phyloP scores from a whole-genome alignment of 2,888 invertebrate species.

The Luperina nickerlii region DNA sequence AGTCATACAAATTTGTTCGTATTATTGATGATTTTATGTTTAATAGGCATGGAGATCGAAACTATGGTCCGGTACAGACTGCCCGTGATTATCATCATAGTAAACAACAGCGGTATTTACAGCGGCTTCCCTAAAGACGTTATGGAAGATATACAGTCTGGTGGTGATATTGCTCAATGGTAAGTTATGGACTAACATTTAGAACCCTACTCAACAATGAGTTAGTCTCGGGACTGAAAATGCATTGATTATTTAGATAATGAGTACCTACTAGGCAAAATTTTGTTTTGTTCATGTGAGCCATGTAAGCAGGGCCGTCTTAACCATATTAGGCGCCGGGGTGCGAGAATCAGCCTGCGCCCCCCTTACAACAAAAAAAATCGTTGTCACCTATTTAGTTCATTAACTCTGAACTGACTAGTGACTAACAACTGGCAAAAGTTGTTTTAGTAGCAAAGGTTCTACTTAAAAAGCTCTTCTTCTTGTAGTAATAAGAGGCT shows the following conservation, averaged over 20 bases:
- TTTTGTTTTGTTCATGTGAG: background rate
- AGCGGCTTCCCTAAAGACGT: slow-evolving; percentile 95
- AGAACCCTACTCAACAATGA: background rate
- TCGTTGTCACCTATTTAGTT: too few relatives aligned
- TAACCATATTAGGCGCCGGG: too few relatives aligned
- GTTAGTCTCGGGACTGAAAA: background rate
- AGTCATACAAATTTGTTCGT: slow-evolving; percentile 33
- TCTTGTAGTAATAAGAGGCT: too few relatives aligned
- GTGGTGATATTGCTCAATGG: slow-evolving; percentile 94
- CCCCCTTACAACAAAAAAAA: too few relatives aligned
- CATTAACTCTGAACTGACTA: too few relatives aligned
- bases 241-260: background rate
- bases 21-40: slow-evolving; percentile 21
- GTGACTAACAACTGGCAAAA: too few relatives aligned
- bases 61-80: slow-evolving; percentile 98
- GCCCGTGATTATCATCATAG: slow-evolving; percentile 96
- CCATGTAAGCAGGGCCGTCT: too few relatives aligned
- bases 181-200: slow-evolving; percentile 81
- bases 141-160: slow-evolving; percentile 92
- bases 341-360: too few relatives aligned
- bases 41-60: slow-evolving; percentile 97
- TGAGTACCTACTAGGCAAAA: background rate
- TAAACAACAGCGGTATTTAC: slow-evolving; percentile 99
- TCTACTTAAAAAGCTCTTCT: too few relatives aligned
- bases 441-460: too few relatives aligned